Base-by-base conservation (phyloP, 2,888 invertebrate species). In the Chromoteleia sp. region DNA sequence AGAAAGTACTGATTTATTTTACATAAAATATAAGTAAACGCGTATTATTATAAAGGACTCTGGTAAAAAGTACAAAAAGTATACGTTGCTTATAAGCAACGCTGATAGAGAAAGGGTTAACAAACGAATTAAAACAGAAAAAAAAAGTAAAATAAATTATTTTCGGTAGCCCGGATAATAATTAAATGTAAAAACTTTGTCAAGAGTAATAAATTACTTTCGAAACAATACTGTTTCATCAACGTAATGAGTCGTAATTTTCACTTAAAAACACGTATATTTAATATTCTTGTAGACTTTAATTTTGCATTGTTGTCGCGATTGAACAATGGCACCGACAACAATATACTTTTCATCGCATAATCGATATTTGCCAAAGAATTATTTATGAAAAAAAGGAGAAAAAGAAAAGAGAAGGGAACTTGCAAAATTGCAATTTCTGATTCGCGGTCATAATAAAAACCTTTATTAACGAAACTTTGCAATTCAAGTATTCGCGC, bases 401-500 rank as follows among this genome's bases (percentile, higher is more conserved):
- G 15, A 4, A 30, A 30, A 15, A 52, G 1, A 33, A 5, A 33
- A 33, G 33, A 33, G 2, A 7, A 5, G 50, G 8, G 14, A 1
- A 1, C 14, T 21, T 59, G n/a, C 15, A 59, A 59, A 41, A 61
- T 33, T 10, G n/a, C 21, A 17, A 14, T 29, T 43, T 12, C 25
- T 59, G 29, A 43, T 59, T 59, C 43, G 29, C 14, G 25, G 17
- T 58, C 41, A 41, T 25, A 58, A 58, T 50, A 50, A 15, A 33
- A 29, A 39, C 19, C 25, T 8, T 58, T 58, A 58, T 58, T 58
- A 58, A 41, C 39, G 58, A 39, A 58, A 58, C 58, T 39, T 58
- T 58, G 12, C 41, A 58, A 58, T 58, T 58, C 58, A 25, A 58
- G 39, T 25, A 41, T 25, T 41, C 39, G 17, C 21, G 39, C 14